These are phyloP conservation scores for Sitobion miscanthi DNA, from an alignment of 1,140 invertebrate genomes.

Conservation along the genomic window DNA sequence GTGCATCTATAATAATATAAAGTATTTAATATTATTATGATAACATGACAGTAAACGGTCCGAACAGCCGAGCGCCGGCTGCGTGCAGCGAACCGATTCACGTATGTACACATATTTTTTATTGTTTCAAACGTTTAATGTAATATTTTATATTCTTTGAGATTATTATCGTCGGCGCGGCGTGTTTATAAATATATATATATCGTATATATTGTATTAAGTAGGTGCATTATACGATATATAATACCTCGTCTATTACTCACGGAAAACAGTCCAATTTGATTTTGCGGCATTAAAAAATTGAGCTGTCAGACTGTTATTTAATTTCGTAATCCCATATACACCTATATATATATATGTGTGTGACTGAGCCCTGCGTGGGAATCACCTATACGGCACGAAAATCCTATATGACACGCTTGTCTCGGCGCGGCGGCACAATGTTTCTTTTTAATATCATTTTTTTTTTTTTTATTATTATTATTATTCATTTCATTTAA, in stretches of 20 bases:
- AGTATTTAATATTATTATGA: not conserved
- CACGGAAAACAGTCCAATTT: conserved; percentile 20
- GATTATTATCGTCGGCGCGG: not conserved
- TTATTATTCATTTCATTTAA: not conserved
- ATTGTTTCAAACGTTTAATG: conserved; percentile 35
- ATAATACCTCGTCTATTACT: conserved; percentile 14
- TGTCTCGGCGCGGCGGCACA: conserved; percentile 15
- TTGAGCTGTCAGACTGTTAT: conserved; percentile 53
- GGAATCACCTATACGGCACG: conserved; percentile 30
- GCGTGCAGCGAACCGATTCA: not conserved
- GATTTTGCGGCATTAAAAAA: conserved; percentile 47
- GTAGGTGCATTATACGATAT: not conserved
- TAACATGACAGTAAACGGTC: conserved; percentile 8
- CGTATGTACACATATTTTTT: not conserved
- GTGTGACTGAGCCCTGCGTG: not conserved
- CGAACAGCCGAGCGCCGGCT: not conserved
- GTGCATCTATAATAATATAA: not conserved
- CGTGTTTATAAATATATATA: not conserved
- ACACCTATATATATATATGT: too few species aligned
- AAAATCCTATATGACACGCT: conserved; percentile 37
- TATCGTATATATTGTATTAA: not conserved
- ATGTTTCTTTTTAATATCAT: conserved; percentile 39
- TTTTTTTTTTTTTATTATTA: conserved; percentile 17
- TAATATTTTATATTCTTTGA: not conserved
- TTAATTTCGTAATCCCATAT: conserved; percentile 36